Conservation (phyloP, 2,888 invertebrate genomes). For the Glyphotaelius pellucidus region DNA sequence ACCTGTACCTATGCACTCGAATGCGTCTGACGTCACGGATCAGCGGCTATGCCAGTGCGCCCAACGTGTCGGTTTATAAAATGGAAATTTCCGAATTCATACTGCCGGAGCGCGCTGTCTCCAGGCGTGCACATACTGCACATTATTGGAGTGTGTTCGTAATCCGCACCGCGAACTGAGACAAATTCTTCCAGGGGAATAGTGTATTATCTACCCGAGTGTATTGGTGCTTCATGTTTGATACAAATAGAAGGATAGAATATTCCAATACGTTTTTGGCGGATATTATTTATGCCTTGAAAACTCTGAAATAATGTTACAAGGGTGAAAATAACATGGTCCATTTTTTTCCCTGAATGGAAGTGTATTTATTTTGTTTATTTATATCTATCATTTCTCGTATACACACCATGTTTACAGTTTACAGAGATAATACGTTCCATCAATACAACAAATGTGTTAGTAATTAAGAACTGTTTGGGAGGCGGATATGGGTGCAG, state of each 20-base stretch:
- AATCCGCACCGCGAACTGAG: background rate
- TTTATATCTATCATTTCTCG: too few relatives aligned
- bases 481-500: too few relatives aligned
- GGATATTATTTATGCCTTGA: background rate
- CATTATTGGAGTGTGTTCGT: constrained; percentile 18
- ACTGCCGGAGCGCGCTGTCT: background rate
- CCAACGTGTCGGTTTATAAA: constrained; percentile 25
- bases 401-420: too few relatives aligned
- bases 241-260: background rate
- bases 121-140: background rate
- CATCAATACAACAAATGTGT: too few relatives aligned
- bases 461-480: too few relatives aligned
- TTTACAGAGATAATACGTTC: too few relatives aligned
- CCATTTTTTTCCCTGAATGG: background rate
- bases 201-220: background rate
- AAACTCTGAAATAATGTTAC: background rate
- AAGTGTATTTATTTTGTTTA: background rate
- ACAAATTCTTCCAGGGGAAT: constrained; percentile 13
- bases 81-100: constrained; percentile 25
- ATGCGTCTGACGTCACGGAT: constrained; percentile 14
- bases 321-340: background rate
- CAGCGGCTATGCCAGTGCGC: constrained; percentile 18
- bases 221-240: background rate
- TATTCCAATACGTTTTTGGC: background rate
- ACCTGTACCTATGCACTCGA: constrained; percentile 16